Evolutionary conservation across 2,797 vertebrate species (phyloP).

Genomic region (Sternarchorhynchus goeldii): DNA sequence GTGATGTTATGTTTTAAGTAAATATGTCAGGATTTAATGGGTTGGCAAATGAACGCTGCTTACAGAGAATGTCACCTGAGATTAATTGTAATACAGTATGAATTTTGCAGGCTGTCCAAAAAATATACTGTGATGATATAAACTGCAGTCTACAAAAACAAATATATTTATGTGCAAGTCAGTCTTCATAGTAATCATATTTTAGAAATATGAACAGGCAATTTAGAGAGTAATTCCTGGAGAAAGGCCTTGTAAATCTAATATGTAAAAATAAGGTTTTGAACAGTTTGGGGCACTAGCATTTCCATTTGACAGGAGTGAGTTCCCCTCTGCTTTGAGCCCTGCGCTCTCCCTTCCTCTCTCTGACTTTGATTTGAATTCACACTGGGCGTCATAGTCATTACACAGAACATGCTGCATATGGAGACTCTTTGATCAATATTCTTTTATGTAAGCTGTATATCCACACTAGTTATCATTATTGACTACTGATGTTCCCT

Average conservation of each 20-base stretch:
- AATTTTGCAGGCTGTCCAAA: no score
- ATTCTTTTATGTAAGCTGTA: constrained; percentile 16
- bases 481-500: constrained; percentile 1
- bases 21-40: no score
- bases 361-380: constrained; percentile 29
- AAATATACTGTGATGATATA: no score
- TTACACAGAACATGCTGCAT: background rate
- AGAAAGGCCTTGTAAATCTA: background rate
- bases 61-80: no score
- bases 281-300: background rate
- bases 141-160: no score
- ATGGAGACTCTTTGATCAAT: constrained; percentile 28
- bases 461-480: constrained; percentile 3
- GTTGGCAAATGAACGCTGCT: no score
- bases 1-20: background rate
- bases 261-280: constrained; percentile 32
- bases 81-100: no score
- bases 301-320: constrained; percentile 26
- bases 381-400: background rate
- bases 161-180: no score
- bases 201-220: background rate
- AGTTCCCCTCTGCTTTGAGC: constrained; percentile 7
- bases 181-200: no score
- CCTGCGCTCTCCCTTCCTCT: background rate
- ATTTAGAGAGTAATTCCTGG: background rate